A percentile compares a stretch with the other conserved stretches of the same genome.
Conservation (phyloP, 2,888 invertebrate species). For the Coelinius sp. region DNA sequence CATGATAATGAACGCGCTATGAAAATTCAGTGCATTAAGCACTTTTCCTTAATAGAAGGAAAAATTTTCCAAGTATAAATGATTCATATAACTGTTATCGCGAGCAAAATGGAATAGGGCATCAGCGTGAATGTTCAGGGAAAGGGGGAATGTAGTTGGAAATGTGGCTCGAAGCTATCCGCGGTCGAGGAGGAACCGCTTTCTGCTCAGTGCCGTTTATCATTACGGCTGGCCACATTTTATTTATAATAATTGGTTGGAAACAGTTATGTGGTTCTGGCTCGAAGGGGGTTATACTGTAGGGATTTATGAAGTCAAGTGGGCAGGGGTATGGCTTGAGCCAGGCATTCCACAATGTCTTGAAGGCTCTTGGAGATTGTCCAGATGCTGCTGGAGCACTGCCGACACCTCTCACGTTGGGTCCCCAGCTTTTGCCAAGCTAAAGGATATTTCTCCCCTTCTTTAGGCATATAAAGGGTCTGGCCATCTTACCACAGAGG, state of each 20-base stretch:
- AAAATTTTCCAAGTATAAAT: constrained; percentile 24
- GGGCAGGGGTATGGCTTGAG: constrained; percentile 43
- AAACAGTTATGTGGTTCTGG: constrained; percentile 65
- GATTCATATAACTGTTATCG: constrained; percentile 45
- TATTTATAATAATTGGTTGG: constrained; percentile 69
- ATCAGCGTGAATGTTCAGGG: constrained; percentile 50
- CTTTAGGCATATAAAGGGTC: constrained; percentile 57
- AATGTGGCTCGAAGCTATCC: constrained; percentile 57
- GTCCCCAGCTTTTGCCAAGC: constrained; percentile 45
- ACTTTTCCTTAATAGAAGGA: not conserved
- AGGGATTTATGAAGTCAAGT: constrained; percentile 65
- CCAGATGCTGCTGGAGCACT: constrained; percentile 58
- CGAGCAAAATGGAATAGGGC: constrained; percentile 34
- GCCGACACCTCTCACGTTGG: constrained; percentile 1
- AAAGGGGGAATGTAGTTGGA: constrained; percentile 45
- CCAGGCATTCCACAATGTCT: constrained; percentile 60
- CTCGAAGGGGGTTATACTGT: constrained; percentile 48
- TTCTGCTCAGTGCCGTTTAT: constrained; percentile 63
- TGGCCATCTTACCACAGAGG: constrained; percentile 65
- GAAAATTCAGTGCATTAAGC: not conserved
- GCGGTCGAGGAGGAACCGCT: constrained; percentile 42
- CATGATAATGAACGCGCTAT: not conserved
- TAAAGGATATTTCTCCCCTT: constrained; percentile 24
- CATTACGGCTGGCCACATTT: constrained; percentile 65
- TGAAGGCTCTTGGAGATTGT: constrained; percentile 65